phyloP scores from a whole-genome alignment of 2,797 vertebrate species.

The Setipinna tenuifilis region DNA sequence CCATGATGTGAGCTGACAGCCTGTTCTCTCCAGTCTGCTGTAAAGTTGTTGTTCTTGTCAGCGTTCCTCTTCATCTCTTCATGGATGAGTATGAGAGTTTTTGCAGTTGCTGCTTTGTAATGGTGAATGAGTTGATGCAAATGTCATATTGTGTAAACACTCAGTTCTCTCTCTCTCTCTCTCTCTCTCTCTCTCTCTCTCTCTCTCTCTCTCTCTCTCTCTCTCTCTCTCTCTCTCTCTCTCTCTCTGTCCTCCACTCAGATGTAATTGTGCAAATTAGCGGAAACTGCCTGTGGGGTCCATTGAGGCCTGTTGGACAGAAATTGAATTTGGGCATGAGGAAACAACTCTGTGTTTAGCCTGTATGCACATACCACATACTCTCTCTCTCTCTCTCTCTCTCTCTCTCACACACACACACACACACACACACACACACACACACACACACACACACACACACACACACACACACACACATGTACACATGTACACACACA shows the following conservation, averaged over 20 bases:
- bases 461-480: not conserved
- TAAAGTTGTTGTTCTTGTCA: conserved; percentile 7
- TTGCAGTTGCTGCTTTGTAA: not conserved
- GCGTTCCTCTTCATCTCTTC: conserved; percentile 3
- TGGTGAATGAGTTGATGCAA: not conserved
- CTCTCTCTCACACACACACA: not conserved
- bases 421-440: conserved; percentile 23
- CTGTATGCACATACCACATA: not conserved
- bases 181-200: not conserved
- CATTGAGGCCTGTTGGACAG: not conserved
- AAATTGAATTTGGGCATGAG: conserved; percentile 19
- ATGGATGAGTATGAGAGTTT: not conserved
- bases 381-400: too few relatives aligned
- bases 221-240: conserved; percentile 6
- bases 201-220: conserved; percentile 5
- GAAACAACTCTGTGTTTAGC: not conserved
- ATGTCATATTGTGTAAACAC: not conserved
- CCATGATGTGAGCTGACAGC: not conserved
- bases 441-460: not conserved
- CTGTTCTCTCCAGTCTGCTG: not conserved
- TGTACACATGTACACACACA: conserved; percentile 2
- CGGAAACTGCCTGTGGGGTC: conserved; percentile 35
- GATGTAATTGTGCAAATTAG: conserved; percentile 32
- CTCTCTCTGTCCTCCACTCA: conserved; percentile 13
- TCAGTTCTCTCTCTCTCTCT: not conserved